Conservation (phyloP, 2,888 invertebrate genomes). For the Hypsopygia costalis region DNA sequence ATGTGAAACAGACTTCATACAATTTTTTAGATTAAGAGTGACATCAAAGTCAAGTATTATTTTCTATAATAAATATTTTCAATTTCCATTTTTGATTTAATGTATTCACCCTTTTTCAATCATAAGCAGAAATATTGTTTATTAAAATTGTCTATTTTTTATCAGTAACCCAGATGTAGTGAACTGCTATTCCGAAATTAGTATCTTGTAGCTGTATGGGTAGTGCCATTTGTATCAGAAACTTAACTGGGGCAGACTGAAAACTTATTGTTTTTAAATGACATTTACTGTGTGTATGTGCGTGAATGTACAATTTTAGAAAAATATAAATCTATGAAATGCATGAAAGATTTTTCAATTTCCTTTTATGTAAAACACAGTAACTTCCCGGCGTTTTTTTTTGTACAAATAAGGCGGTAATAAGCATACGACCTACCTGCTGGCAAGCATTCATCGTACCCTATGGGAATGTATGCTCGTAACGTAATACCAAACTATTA, state of each 20-base stretch:
- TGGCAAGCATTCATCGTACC: too few species aligned
- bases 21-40: conserved; percentile 64
- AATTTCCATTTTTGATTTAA: conserved; percentile 47
- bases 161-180: conserved; percentile 10
- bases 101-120: conserved; percentile 29
- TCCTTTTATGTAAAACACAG: too few species aligned
- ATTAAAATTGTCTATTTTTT: conserved; percentile 2
- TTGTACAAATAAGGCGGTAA: too few species aligned
- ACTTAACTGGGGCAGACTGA: conserved; percentile 40
- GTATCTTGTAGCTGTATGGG: conserved; percentile 30
- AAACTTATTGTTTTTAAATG: conserved; percentile 40
- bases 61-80: conserved; percentile 72
- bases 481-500: too few species aligned
- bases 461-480: too few species aligned
- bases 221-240: conserved; percentile 46
- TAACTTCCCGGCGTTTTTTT: too few species aligned
- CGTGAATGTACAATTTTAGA: conserved; percentile 78
- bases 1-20: conserved; percentile 53
- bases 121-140: neutral
- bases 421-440: too few species aligned
- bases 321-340: conserved; percentile 55
- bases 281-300: conserved; percentile 72
- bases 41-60: conserved; percentile 70
- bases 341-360: too few species aligned
- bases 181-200: conserved; percentile 27